phyloP scores from a whole-genome alignment of 1,140 invertebrate species.

The Euura saliciscinereae region DNA sequence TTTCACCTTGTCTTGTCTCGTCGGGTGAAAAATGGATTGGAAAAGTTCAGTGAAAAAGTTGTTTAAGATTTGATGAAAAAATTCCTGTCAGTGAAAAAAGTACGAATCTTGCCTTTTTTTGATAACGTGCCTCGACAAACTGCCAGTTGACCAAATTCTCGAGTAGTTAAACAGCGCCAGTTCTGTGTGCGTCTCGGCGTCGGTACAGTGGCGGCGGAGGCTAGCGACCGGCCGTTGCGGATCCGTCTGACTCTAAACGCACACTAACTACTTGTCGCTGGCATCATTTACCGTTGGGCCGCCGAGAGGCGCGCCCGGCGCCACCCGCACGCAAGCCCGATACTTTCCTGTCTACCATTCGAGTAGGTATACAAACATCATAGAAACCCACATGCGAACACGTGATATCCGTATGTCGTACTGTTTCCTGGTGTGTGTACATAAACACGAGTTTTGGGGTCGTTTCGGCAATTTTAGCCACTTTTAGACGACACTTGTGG shows the following conservation, averaged over 20 bases:
- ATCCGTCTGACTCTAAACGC: constrained; percentile 2
- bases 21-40: neutral
- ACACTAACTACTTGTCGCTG: constrained; percentile 7
- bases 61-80: too few relatives aligned
- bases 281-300: neutral
- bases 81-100: too few relatives aligned
- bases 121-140: too few relatives aligned
- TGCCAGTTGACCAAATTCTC: too few relatives aligned
- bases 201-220: neutral
- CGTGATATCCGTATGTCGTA: too few relatives aligned
- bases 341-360: neutral
- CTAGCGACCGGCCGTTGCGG: neutral
- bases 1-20: neutral
- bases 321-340: neutral
- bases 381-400: too few relatives aligned
- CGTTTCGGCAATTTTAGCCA: neutral
- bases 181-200: neutral
- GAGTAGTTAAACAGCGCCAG: too few relatives aligned
- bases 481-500: neutral
- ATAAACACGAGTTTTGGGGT: neutral
- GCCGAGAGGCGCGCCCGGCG: neutral
- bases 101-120: too few relatives aligned
- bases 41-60: too few relatives aligned
- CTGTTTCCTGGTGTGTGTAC: too few relatives aligned
- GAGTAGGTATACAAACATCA: too few relatives aligned